Conservation (phyloP, 2,113 vertebrate species). For the Pseudorectes ferrugineus region DNA sequence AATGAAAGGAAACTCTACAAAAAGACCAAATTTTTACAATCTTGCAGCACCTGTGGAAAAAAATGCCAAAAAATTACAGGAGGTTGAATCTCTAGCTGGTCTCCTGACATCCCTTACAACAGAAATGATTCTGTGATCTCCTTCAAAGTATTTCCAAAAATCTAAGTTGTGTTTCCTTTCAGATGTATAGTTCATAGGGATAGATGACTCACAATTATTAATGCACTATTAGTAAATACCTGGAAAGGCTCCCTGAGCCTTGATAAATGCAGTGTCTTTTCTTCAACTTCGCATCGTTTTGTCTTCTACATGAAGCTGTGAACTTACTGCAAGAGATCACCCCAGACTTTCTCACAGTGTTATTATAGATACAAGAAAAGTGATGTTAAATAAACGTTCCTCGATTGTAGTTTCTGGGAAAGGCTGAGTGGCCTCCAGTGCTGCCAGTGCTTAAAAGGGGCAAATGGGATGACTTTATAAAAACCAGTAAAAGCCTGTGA, state of each 20-base stretch:
- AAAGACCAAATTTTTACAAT: background rate
- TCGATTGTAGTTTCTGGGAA: background rate
- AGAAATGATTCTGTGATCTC: background rate
- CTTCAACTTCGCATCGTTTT: background rate
- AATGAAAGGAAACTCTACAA: background rate
- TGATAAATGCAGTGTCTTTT: background rate
- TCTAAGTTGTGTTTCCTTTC: background rate
- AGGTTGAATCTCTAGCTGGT: background rate
- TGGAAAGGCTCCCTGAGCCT: background rate
- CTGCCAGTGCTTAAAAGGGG: background rate
- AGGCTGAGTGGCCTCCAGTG: background rate
- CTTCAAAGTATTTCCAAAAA: background rate
- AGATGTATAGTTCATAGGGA: background rate
- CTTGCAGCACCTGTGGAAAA: fast-evolving
- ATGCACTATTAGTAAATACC: background rate
- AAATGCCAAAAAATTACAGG: background rate
- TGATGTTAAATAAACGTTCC: background rate
- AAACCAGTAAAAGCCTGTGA: background rate
- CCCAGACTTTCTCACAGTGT: background rate
- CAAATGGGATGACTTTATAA: background rate
- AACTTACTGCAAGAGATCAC: background rate
- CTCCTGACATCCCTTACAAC: background rate
- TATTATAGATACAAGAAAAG: background rate
- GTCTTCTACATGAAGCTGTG: background rate
- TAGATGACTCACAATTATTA: background rate